Evolutionary conservation across 1,140 invertebrate species (phyloP), one percentile per base, ranked within the genome.

Genomic region (Trypoxylus dichotomus): DNA sequence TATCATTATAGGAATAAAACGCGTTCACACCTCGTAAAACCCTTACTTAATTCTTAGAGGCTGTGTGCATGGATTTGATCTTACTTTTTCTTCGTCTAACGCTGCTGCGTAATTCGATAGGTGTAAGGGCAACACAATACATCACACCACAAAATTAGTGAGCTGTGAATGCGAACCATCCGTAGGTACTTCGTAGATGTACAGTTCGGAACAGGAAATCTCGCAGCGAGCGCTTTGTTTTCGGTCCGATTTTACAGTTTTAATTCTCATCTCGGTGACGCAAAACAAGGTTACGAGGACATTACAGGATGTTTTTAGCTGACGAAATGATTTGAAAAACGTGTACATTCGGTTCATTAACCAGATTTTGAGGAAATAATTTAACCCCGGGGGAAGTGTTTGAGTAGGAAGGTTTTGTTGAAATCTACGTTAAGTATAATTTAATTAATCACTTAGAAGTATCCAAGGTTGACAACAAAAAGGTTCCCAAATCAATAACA

Each of bases 61-160:
- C 47, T 27, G 60, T 68, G 11, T 13, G 27, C 8, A 1, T 68
- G 21, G 60, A 54, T 54, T 54, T 68, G 25, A 25, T 68, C 60
- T 25, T 24, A 27, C 21, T 25, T 27, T n/a, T 68, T 68, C n/a
- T 54, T 27, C 60, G 24, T 68, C 60, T 29, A 68, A 25, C 27
- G 27, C 60, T 68, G 72, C 13, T 42, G 41, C 74, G 79, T 80
- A 80, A 80, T 60, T 37, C 75, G 79, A 80, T 80, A 74, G 76
- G 74, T 78, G 43, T 43, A 78, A 76, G 78, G 77, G 74, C 74
- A 71, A 75, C 43, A 79, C 78, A 81, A 81, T 76, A 77, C 76
- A 75, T 79, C 78, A 78, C 80, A 79, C 80, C 80, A 81, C 77
- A 79, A 77, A 81, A 79, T 79, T 81, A 78, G 60, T 54, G 77